Evolutionary conservation across 2,888 invertebrate species (phyloP).

Genomic region (Leptura quadrifasciata): DNA sequence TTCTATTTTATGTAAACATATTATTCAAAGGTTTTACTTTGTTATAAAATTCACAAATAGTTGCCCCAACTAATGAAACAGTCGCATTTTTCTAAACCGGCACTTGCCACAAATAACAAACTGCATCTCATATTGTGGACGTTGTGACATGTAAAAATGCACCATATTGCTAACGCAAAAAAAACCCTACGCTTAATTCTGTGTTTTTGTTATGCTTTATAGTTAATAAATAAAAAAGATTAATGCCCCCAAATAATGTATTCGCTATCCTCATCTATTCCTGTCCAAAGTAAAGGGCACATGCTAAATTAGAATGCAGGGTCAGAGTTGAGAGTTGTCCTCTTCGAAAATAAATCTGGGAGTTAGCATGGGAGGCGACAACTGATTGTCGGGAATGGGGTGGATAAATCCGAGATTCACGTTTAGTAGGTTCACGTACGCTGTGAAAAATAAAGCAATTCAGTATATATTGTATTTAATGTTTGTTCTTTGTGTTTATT

Average conservation of each 20-base stretch:
- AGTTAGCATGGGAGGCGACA: constrained; percentile 71
- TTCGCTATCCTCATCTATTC: constrained; percentile 61
- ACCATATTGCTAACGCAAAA: neutral
- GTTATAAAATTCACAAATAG: no score
- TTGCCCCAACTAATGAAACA: no score
- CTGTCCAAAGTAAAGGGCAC: constrained; percentile 63
- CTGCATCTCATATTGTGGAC: neutral
- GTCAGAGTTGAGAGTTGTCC: constrained; percentile 66
- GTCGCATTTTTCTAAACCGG: no score
- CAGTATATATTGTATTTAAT: no score
- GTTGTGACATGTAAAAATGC: constrained; percentile 2
- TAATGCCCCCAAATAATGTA: constrained; percentile 49
- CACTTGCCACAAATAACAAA: neutral
- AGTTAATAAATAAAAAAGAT: constrained; percentile 50
- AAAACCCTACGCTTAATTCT: neutral
- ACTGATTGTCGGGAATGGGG: constrained; percentile 68
- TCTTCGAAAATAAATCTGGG: constrained; percentile 65
- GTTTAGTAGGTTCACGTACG: constrained; percentile 51
- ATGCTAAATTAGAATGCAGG: constrained; percentile 69
- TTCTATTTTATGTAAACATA: no score
- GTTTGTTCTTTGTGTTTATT: no score
- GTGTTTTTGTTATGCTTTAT: neutral
- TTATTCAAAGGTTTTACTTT: no score
- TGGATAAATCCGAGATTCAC: constrained; percentile 35
- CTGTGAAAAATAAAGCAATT: neutral